Evolutionary conservation across 2,113 vertebrate genomes (phyloP).

Genomic region (Zootoca vivipara): DNA sequence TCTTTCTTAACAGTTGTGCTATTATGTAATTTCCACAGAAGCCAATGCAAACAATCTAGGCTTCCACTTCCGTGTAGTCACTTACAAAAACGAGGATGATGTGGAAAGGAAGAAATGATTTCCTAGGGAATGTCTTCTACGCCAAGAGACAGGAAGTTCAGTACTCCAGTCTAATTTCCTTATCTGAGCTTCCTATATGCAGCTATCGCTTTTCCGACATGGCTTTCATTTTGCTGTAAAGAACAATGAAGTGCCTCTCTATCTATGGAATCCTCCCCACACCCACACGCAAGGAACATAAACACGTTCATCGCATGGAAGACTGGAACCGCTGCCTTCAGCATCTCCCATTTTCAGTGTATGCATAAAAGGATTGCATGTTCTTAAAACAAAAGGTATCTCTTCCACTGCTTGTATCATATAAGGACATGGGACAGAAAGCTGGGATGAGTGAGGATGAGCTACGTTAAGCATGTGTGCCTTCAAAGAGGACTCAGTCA

Average conservation of each 20-base stretch:
- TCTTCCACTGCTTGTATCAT: background rate
- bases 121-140: background rate
- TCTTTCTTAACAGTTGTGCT: background rate
- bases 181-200: background rate
- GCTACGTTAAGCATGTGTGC: too few relatives aligned
- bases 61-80: background rate
- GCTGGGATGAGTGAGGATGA: background rate
- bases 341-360: background rate
- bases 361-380: background rate
- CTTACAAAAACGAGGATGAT: background rate
- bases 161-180: background rate
- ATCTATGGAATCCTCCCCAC: background rate
- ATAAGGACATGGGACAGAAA: background rate
- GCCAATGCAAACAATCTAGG: background rate
- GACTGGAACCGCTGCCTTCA: background rate
- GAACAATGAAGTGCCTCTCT: background rate
- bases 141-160: slow-evolving; percentile 7
- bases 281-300: background rate
- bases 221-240: background rate
- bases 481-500: background rate
- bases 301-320: background rate
- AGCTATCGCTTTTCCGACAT: background rate
- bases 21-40: background rate
- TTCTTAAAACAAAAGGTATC: background rate
- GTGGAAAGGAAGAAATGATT: background rate